phyloP scores from a whole-genome alignment of 2,888 invertebrate species.

The Parascotia fuliginaria region DNA sequence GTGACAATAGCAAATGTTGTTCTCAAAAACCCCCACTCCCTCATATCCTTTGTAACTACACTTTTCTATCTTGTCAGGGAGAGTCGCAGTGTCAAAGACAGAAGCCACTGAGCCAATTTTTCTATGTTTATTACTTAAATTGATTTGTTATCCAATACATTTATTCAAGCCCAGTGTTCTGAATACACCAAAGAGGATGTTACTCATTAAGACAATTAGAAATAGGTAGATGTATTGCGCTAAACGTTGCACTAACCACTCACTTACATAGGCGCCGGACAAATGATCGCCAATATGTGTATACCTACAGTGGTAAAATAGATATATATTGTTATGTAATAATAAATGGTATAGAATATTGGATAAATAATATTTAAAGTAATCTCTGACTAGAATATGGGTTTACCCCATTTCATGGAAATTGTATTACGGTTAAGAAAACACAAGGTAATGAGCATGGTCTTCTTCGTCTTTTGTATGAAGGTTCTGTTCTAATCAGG shows the following conservation, averaged over 20 bases:
- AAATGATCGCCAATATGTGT: slow-evolving; percentile 12
- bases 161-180: slow-evolving; percentile 11
- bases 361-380: background rate
- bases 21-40: no score
- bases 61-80: no score
- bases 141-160: slow-evolving; percentile 9
- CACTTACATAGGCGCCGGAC: slow-evolving; percentile 27
- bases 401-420: no score
- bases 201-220: slow-evolving; percentile 76
- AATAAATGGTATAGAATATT: slow-evolving; percentile 12
- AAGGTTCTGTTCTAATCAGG: no score
- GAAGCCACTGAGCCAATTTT: no score
- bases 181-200: slow-evolving; percentile 59
- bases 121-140: background rate
- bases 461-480: no score
- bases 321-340: slow-evolving; percentile 12
- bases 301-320: slow-evolving; percentile 12
- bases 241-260: slow-evolving; percentile 37
- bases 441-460: no score
- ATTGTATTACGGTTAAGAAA: no score
- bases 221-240: slow-evolving; percentile 63
- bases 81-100: no score
- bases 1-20: no score
- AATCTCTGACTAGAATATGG: background rate
- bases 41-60: no score